These are phyloP conservation scores for Nipponacmea schrenckii DNA, from an alignment of 2,888 invertebrate genomes.

Conservation along the genomic window DNA sequence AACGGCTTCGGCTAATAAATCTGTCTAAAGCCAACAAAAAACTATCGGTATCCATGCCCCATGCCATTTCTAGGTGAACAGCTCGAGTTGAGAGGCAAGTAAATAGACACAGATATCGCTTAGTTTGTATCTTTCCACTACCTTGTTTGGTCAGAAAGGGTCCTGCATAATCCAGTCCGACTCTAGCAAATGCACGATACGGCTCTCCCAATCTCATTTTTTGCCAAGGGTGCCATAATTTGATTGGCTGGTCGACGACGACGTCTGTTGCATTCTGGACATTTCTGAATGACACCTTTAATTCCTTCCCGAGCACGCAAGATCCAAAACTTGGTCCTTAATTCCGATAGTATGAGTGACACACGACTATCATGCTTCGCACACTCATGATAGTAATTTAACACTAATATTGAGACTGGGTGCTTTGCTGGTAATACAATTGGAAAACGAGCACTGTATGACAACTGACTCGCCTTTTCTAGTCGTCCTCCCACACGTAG, in stretches of 20 bases:
- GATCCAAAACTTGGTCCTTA: conserved; percentile 25
- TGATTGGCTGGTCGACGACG: conserved; percentile 4
- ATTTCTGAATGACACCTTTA: conserved; percentile 3
- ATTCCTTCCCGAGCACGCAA: conserved; percentile 18
- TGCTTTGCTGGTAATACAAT: conserved; percentile 24
- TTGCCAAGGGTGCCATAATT: neutral
- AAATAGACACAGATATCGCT: conserved; percentile 30
- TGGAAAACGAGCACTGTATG: conserved; percentile 17
- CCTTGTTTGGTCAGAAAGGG: conserved; percentile 25
- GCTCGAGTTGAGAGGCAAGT: conserved; percentile 24
- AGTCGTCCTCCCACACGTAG: conserved; percentile 17
- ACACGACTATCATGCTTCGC: conserved; percentile 16
- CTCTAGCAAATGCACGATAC: conserved; percentile 15
- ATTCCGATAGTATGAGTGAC: conserved; percentile 17
- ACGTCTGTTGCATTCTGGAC: neutral
- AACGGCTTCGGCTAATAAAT: neutral
- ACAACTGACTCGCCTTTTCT: conserved; percentile 14
- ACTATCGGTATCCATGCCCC: conserved; percentile 12
- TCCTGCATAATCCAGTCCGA: conserved; percentile 23
- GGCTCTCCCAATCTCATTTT: neutral
- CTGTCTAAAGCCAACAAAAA: conserved; percentile 17
- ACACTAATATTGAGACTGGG: conserved; percentile 15
- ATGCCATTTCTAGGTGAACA: conserved; percentile 16
- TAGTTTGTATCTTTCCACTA: conserved; percentile 13
- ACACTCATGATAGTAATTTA: neutral